A percentile compares a stretch with the other conserved stretches of the same genome.
These are phyloP conservation scores for Luperina nickerlii DNA, from an alignment of 2,888 invertebrate genomes.

Conservation along the genomic window DNA sequence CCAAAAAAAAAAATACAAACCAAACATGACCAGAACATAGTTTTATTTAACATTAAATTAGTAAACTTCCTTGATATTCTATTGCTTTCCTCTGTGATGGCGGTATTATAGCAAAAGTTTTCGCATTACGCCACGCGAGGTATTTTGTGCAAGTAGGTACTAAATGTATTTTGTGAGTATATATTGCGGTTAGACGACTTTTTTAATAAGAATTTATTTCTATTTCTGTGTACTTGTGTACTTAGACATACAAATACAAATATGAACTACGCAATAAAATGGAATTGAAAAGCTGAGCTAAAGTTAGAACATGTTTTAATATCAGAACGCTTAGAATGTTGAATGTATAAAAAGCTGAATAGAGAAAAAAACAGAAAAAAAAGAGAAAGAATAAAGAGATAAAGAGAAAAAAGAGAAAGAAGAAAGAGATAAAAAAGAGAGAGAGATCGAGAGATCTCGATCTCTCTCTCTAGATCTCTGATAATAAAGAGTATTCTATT, in stretches of 20 bases:
- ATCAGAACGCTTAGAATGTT: too few species aligned
- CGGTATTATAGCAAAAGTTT: constrained; percentile 83
- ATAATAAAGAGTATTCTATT: too few species aligned
- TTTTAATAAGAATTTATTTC: constrained; percentile 42
- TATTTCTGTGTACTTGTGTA: constrained; percentile 2
- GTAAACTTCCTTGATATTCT: constrained; percentile 84
- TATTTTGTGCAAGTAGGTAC: constrained; percentile 73
- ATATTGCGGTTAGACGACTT: constrained; percentile 66
- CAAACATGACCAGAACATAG: constrained; percentile 70
- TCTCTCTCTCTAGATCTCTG: too few species aligned
- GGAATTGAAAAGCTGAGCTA: not conserved
- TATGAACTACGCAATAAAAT: not conserved
- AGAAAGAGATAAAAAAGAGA: too few species aligned
- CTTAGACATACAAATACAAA: not conserved
- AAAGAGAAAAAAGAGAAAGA: too few species aligned
- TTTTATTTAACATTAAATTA: constrained; percentile 82
- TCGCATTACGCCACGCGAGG: constrained; percentile 83
- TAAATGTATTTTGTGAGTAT: constrained; percentile 71
- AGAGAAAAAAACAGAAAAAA: too few species aligned
- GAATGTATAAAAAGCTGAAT: not conserved
- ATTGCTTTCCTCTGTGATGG: constrained; percentile 81
- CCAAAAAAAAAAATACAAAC: not conserved
- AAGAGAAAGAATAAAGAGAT: too few species aligned
- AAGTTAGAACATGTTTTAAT: not conserved
- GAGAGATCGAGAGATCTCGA: too few species aligned